Evolutionary conservation across 2,888 invertebrate species (phyloP), one percentile per base, ranked within the genome.

Genomic region (Steinernema carpocapsae): DNA sequence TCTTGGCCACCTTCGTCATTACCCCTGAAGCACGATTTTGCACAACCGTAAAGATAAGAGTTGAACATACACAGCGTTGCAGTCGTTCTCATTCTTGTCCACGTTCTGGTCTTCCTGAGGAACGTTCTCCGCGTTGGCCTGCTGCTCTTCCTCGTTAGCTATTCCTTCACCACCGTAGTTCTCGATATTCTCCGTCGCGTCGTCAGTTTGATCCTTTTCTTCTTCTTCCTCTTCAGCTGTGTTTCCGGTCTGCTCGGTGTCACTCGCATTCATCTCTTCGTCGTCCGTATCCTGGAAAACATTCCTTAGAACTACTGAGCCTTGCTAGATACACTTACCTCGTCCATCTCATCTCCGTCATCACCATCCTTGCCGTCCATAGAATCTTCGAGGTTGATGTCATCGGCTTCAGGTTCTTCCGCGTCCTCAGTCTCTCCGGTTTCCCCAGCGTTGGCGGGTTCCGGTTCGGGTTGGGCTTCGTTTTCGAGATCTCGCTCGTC

Each of bases 191-290:
- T 71, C 71, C 1, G 43, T 46, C 1, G 45, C 46, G 42, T 71
- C 64, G 29, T 64, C 64, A 4, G 37, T 64, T 37, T 64, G 32
- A 17, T 64, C 64, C 32, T 29, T 71, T 22, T 89, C 83, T 64
- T 88, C 87, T 37, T 90, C 90, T 2, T 89, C 1, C 89, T 90
- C 89, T 14, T 91, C 75, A 43, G 59, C 74, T 3, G 74, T 77
- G 70, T 86, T 82, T 72, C 48, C 72, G 24, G 32, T 51, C 22
- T 72, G 42, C 26, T 72, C 59, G 37, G 22, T 29, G n/a, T 32
- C 14, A 29, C 71, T 71, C 6, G 29, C 42, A n/a, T 75, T 56
- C 42, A 56, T 72, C 17, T 72, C 56, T 14, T 75, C 72, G 17
- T 45, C 72, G n/a, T 48, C 48, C 17, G 3, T n/a, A 12, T n/a